Conservation (phyloP, 2,113 vertebrate genomes). For the Pogonocichla stellata region DNA sequence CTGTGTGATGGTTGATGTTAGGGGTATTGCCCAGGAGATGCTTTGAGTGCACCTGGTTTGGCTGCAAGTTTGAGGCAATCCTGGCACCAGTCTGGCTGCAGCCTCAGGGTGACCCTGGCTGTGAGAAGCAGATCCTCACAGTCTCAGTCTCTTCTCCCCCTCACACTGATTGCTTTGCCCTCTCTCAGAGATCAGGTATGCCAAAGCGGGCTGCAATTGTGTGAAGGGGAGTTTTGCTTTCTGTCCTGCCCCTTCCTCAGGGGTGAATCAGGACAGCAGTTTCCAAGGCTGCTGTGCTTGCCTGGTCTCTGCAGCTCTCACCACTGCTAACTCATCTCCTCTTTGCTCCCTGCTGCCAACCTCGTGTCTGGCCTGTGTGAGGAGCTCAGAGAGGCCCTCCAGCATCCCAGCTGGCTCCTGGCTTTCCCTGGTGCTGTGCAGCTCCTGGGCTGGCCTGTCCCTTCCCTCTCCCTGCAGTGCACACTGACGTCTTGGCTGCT, state of each 20-base stretch:
- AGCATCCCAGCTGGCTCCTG: background rate
- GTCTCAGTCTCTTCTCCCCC: background rate
- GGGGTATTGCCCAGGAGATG: fast-evolving
- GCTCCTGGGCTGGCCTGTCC: background rate
- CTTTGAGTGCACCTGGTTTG: background rate
- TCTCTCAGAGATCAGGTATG: background rate
- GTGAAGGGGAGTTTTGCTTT: background rate
- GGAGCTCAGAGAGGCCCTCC: background rate
- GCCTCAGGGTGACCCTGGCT: background rate
- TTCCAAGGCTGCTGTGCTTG: background rate
- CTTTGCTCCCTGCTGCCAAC: background rate
- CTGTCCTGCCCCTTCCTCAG: background rate
- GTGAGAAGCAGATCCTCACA: background rate
- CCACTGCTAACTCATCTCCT: background rate
- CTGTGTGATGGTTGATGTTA: background rate
- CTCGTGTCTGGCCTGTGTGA: fast-evolving
- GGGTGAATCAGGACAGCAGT: background rate
- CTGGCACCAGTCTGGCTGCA: background rate
- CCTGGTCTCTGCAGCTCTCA: background rate
- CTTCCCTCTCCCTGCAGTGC: background rate
- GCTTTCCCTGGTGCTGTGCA: background rate
- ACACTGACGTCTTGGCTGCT: background rate
- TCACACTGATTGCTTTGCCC: background rate
- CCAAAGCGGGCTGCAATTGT: background rate
- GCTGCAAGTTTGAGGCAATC: background rate